Base-by-base conservation (phyloP, 2,888 invertebrate genomes). In the Globia sparganii region DNA sequence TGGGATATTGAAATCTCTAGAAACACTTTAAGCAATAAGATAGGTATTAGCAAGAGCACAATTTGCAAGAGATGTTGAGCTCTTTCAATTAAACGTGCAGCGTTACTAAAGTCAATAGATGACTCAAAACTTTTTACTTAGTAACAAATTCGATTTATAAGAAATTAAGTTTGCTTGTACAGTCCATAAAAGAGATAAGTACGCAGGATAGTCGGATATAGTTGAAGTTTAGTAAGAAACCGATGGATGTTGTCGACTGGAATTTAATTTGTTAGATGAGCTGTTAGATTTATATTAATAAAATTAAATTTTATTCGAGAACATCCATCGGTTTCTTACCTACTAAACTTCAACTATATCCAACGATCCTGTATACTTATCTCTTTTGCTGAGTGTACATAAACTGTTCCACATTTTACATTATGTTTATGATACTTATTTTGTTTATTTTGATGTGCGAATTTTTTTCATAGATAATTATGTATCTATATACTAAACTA, bases 81-180 rank as follows among this genome's bases (percentile, higher is more conserved):
- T 78, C 13, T 56, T 72, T 64, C n/a, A 83, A 81, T 70, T 72
- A 40, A 56, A 69, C 34, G 58, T 56, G 65, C 69, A 78, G 78
- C 59, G 21, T 72, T 77, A 74, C 65, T 62, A 37, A 69, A 69
- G 28, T 83, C 61, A 61, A 67, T 34, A 59, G 21, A 62, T 80
- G 67, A 46, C 71, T 43, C 68, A 84, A 84, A 68, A 62, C 28
- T 59, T 34, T 64, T 34, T 53, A 53, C 11, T 53, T 58, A 53
- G n/a, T 46, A 18, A 40, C 49, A 69, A 78, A 58, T 15, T 69
- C 25, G 0, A 64, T 68, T 65, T 34, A 46, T 6, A 21, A 40
- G 15, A 56, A 80, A 46, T 72, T 62, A 31, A 49, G 2, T 40
- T 76, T 59, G 4, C n/a, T 56, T n/a, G n/a, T 11, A n/a, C n/a